These are phyloP conservation scores for Lophochroa leadbeateri DNA, from an alignment of 2,113 vertebrate genomes.

Conservation along the genomic window DNA sequence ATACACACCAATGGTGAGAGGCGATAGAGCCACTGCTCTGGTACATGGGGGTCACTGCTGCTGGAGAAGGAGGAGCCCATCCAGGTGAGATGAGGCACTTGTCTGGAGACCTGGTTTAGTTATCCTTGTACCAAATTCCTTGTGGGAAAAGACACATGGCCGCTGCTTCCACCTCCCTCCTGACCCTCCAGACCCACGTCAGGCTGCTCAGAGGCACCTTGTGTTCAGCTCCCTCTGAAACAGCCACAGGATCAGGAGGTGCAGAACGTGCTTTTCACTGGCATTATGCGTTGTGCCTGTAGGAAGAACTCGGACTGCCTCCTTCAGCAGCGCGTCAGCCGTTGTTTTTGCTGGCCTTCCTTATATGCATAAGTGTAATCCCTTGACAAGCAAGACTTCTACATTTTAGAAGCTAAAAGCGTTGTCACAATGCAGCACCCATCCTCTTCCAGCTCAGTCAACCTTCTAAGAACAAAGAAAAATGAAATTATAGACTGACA, in stretches of 20 bases:
- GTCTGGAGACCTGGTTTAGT: neutral
- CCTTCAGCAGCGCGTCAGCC: neutral
- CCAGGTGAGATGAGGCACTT: neutral
- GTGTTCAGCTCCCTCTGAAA: neutral
- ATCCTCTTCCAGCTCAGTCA: neutral
- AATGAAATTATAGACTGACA: neutral
- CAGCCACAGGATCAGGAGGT: accelerated
- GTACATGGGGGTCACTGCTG: neutral
- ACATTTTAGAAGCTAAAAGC: neutral
- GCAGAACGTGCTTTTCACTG: neutral
- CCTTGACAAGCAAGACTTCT: neutral
- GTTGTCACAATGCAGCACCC: neutral
- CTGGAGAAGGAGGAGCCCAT: neutral
- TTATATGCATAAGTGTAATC: accelerated
- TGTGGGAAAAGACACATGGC: neutral
- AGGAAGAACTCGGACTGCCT: neutral
- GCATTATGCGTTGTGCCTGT: accelerated
- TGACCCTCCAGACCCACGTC: neutral
- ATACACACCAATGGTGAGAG: neutral
- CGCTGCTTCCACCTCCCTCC: neutral
- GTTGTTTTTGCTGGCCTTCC: neutral
- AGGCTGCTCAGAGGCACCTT: neutral
- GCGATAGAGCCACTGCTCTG: neutral
- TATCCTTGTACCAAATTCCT: neutral
- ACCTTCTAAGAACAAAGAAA: neutral